These are phyloP conservation scores for Apodemus agrarius DNA, from an alignment of 2,797 vertebrate genomes.

Conservation along the genomic window DNA sequence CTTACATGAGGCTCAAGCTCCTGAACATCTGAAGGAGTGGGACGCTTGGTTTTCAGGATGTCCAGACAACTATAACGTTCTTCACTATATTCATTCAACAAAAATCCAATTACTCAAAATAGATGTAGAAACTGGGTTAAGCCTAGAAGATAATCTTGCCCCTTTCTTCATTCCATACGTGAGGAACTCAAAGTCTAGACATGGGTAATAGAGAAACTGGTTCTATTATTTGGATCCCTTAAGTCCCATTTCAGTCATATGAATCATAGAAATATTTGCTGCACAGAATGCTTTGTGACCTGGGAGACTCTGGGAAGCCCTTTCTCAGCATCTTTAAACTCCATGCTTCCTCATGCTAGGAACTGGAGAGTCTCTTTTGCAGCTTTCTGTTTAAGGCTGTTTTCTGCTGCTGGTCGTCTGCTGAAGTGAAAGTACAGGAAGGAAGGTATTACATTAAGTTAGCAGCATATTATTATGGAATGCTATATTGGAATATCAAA, in stretches of 20 bases:
- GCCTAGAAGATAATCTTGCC: neutral
- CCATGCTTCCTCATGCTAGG: neutral
- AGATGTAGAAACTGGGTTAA: neutral
- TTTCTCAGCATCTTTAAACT: conserved; percentile 27
- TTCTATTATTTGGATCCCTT: neutral
- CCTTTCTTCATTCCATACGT: conserved; percentile 7
- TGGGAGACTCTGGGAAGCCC: neutral
- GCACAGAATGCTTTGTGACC: neutral
- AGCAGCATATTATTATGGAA: neutral
- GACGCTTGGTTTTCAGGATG: neutral
- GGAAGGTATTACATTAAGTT: neutral
- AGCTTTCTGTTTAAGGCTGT: neutral
- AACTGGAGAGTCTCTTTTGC: neutral
- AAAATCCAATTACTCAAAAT: neutral
- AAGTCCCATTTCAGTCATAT: neutral
- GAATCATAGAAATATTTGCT: conserved; percentile 15
- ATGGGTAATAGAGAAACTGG: neutral
- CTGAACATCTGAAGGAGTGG: neutral
- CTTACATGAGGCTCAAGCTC: neutral
- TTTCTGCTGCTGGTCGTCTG: neutral
- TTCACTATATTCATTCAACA: neutral
- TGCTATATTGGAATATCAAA: neutral
- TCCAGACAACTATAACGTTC: neutral
- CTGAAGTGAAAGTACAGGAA: neutral
- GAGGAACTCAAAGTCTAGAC: neutral